Evolutionary conservation across 2,113 vertebrate species (phyloP).

Genomic region (Myodes glareolus): DNA sequence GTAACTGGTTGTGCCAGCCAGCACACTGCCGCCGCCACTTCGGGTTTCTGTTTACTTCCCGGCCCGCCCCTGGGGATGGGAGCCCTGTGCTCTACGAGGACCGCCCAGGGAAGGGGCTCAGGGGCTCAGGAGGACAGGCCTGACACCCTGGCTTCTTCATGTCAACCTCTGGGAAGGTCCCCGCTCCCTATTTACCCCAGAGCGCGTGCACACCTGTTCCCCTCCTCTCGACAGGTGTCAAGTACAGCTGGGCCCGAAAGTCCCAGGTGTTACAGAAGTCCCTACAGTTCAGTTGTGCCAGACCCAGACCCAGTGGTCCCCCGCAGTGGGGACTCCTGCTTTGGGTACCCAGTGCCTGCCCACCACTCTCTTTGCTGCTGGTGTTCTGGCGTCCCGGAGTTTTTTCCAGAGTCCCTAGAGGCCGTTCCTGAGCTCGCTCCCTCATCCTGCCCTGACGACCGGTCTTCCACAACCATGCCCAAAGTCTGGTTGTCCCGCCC

Average conservation of each 20-base stretch:
- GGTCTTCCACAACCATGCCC: background rate
- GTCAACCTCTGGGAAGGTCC: background rate
- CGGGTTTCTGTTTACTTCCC: constrained; percentile 80
- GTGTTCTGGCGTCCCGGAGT: background rate
- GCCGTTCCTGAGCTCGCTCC: background rate
- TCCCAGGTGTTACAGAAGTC: background rate
- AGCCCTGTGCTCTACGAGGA: background rate
- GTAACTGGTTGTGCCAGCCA: constrained; percentile 72
- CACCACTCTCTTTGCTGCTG: background rate
- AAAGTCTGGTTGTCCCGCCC: background rate
- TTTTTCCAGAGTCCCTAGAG: background rate
- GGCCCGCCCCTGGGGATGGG: constrained; percentile 51
- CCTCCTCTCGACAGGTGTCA: background rate
- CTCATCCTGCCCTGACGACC: too few species aligned
- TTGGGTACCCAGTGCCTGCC: background rate
- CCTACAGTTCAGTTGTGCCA: background rate
- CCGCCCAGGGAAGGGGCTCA: background rate
- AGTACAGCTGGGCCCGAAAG: too few species aligned
- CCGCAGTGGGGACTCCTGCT: background rate
- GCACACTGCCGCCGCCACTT: background rate
- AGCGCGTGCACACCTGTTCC: background rate
- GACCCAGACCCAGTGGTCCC: background rate
- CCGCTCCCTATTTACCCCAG: background rate
- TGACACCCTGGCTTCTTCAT: background rate
- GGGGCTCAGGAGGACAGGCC: background rate